Evolutionary conservation across 2,888 invertebrate species (phyloP).

Genomic region (Trachelus stipa): DNA sequence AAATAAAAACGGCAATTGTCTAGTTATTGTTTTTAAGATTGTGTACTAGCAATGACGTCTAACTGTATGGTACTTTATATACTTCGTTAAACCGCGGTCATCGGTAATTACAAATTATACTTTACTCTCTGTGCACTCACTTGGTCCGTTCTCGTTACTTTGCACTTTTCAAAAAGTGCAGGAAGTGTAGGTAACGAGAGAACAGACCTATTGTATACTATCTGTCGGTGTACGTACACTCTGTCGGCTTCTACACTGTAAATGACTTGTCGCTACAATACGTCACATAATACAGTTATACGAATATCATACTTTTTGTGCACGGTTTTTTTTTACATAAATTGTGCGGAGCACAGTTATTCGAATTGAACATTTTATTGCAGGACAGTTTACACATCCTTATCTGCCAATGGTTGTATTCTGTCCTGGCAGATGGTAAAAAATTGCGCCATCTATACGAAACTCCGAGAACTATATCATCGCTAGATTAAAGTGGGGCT

Average conservation of each 20-base stretch:
- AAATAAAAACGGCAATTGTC: not conserved
- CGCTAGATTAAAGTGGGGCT: conserved; percentile 5
- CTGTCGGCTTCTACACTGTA: not conserved
- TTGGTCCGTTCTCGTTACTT: too few relatives aligned
- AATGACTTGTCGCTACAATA: not conserved
- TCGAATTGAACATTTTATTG: not conserved
- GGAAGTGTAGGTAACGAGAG: too few relatives aligned
- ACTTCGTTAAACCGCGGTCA: not conserved
- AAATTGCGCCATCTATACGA: not conserved
- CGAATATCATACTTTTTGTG: not conserved
- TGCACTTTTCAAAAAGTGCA: too few relatives aligned
- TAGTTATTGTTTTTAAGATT: not conserved
- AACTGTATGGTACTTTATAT: not conserved
- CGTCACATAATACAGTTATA: not conserved
- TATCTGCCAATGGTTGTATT: not conserved
- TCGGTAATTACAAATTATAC: not conserved
- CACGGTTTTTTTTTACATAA: not conserved
- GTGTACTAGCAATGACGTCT: not conserved
- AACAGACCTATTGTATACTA: too few relatives aligned
- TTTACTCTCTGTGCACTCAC: not conserved
- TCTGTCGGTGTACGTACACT: too few relatives aligned
- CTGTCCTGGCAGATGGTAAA: not conserved
- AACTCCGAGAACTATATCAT: not conserved
- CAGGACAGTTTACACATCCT: not conserved
- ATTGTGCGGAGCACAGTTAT: not conserved